Base-by-base conservation (phyloP, 2,113 vertebrate genomes). In the Cyprinodon tularosa region DNA sequence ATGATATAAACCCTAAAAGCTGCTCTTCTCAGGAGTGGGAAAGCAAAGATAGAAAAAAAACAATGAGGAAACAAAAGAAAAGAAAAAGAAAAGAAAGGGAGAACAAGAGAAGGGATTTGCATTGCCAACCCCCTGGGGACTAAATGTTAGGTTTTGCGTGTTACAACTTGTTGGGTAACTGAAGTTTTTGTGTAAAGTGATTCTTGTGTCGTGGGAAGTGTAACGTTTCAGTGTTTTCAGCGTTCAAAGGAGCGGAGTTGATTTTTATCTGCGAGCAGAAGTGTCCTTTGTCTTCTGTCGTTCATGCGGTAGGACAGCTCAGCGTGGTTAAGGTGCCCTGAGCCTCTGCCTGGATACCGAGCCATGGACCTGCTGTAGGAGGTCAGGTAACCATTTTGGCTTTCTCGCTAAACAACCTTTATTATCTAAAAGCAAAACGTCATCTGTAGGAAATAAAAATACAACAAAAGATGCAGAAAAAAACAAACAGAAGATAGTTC, bases 161-260 rank as follows among this genome's bases (percentile, higher is more conserved):
- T 91, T 89, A 84, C 80, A 81, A 87, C 93, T 91, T 91, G 93
- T 88, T 90, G 65, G 66, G 71, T 87, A 91, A 90, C 93, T 88
- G 85, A 88, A 77, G 77, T 71, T 82, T 92, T 88, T 91, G 78
- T 92, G 81, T 86, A 69, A 84, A 76, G 82, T 84, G 81, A 81
- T 84, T 90, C 74, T 78, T 77, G 72, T 84, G 84, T 82, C 78
- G 72, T 91, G 88, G 89, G 91, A 91, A 93, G 87, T 81, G 74
- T 86, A 82, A 68, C 13, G 73, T 92, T 91, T 90, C 90, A 82
- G 66, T 78, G 81, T 72, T 85, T 83, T 83, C 60, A 60, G 50
- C 40, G 29, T 66, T 85, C 47, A 78, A 78, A 90, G 79, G 64
- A 81, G 74, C 83, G 39, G 60, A 62, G 71, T 48, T 70, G 86